Conservation (phyloP, 1,140 invertebrate genomes). For the Orussus abietinus region DNA sequence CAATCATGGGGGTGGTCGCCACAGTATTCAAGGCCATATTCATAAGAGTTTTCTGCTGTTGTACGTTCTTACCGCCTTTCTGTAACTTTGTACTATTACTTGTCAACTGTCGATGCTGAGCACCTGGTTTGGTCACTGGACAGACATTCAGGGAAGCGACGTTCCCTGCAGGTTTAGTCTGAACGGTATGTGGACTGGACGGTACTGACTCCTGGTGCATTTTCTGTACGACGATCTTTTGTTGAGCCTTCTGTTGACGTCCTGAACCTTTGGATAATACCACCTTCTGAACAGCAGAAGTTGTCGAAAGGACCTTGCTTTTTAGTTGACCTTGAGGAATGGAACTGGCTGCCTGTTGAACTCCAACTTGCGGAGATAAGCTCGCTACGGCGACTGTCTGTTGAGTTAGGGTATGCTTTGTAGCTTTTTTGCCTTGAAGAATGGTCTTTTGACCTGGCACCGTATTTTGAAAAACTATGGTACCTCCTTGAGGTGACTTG, state of each 20-base stretch:
- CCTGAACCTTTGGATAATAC: conserved; percentile 21
- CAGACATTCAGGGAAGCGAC: no score
- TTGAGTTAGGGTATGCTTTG: conserved; percentile 26
- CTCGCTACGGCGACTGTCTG: conserved; percentile 16
- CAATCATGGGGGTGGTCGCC: conserved; percentile 12
- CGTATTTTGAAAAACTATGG: conserved; percentile 32
- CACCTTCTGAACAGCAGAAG: conserved; percentile 27
- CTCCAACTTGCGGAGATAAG: conserved; percentile 13
- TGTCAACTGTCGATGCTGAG: no score
- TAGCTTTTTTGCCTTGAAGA: conserved; percentile 26
- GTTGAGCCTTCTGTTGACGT: conserved; percentile 26
- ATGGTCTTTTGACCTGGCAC: conserved; percentile 12
- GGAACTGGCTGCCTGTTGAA: conserved; percentile 17
- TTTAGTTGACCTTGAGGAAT: conserved; percentile 21
- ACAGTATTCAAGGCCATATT: conserved; percentile 21
- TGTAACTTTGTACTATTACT: no score
- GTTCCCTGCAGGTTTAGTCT: no score
- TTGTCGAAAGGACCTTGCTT: conserved; percentile 18
- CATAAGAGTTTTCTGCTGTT: conserved; percentile 7
- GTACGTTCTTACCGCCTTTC: conserved; percentile 4
- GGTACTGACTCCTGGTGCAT: no score
- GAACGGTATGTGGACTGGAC: no score
- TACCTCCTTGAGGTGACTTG: conserved; percentile 22
- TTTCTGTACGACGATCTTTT: conserved; percentile 22
- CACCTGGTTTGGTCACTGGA: no score